phyloP scores from a whole-genome alignment of 2,113 vertebrate genomes.

The Maccullochella peelii region DNA sequence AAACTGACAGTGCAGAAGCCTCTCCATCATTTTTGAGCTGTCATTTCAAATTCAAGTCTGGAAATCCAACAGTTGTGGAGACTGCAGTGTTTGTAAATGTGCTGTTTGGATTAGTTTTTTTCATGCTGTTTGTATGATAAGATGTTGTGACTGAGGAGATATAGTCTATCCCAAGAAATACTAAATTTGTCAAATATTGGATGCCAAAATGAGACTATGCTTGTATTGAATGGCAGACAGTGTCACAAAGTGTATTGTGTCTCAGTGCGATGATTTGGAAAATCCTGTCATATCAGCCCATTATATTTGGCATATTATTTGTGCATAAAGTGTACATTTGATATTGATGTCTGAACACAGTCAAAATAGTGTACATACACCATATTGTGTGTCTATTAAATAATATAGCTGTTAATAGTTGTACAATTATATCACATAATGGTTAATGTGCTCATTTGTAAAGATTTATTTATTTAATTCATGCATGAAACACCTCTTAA shows the following conservation, averaged over 20 bases:
- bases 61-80: constrained; percentile 46
- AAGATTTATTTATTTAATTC: constrained; percentile 40
- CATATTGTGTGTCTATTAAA: constrained; percentile 57
- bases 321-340: constrained; percentile 63
- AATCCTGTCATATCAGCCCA: constrained; percentile 41
- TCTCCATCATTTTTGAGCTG: constrained; percentile 61
- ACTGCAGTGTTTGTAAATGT: constrained; percentile 61
- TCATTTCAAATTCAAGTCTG: constrained; percentile 62
- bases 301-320: constrained; percentile 54
- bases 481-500: constrained; percentile 72
- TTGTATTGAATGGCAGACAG: constrained; percentile 30
- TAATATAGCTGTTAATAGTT: constrained; percentile 32
- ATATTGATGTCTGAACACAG: constrained; percentile 60
- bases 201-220: constrained; percentile 48
- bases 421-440: constrained; percentile 51
- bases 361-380: constrained; percentile 50
- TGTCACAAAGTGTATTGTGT: constrained; percentile 52
- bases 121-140: constrained; percentile 49
- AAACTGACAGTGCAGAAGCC: constrained; percentile 56
- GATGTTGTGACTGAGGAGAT: constrained; percentile 48
- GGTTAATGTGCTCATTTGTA: constrained; percentile 39
- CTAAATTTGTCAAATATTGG: constrained; percentile 26
- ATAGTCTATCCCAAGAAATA: constrained; percentile 21
- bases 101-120: constrained; percentile 43
- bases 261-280: constrained; percentile 42